phyloP scores from a whole-genome alignment of 2,797 vertebrate genomes.

The Sebastes flavidus region DNA sequence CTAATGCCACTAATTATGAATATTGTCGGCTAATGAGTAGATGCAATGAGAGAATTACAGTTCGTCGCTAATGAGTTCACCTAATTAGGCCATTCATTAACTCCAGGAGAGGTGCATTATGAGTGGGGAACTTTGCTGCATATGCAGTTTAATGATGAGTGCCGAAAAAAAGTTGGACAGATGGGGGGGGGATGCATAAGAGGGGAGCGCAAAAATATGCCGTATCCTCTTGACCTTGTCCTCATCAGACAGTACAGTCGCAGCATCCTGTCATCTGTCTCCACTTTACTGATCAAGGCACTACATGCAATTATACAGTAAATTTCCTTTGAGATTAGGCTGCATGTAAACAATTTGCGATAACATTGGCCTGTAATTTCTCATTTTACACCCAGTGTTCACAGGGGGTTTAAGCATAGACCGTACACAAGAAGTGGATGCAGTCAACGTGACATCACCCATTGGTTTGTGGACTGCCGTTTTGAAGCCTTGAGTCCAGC shows the following conservation, averaged over 20 bases:
- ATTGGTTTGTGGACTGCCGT: too few species aligned
- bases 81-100: slow-evolving; percentile 80
- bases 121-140: slow-evolving; percentile 51
- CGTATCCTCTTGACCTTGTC: slow-evolving; percentile 1
- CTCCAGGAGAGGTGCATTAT: slow-evolving; percentile 56
- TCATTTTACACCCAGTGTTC: slow-evolving; percentile 7
- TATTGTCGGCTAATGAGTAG: slow-evolving; percentile 75
- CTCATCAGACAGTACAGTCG: slow-evolving; percentile 5
- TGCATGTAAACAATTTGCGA: slow-evolving; percentile 39
- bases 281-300: slow-evolving; percentile 34
- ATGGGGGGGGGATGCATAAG: neutral
- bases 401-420: neutral
- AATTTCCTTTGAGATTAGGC: slow-evolving; percentile 44
- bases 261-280: slow-evolving; percentile 9
- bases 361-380: slow-evolving; percentile 9
- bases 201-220: neutral
- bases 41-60: slow-evolving; percentile 75
- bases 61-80: slow-evolving; percentile 71
- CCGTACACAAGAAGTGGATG: fast-evolving
- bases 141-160: slow-evolving; percentile 52
- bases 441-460: too few species aligned
- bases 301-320: slow-evolving; percentile 43
- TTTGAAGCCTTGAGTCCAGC: too few species aligned
- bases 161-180: slow-evolving; percentile 6
- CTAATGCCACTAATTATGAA: slow-evolving; percentile 76